Percentiles rank a stretch among this genome's conserved stretches.
Evolutionary conservation across 2,113 vertebrate genomes (phyloP).

Genomic region (Candoia aspera): DNA sequence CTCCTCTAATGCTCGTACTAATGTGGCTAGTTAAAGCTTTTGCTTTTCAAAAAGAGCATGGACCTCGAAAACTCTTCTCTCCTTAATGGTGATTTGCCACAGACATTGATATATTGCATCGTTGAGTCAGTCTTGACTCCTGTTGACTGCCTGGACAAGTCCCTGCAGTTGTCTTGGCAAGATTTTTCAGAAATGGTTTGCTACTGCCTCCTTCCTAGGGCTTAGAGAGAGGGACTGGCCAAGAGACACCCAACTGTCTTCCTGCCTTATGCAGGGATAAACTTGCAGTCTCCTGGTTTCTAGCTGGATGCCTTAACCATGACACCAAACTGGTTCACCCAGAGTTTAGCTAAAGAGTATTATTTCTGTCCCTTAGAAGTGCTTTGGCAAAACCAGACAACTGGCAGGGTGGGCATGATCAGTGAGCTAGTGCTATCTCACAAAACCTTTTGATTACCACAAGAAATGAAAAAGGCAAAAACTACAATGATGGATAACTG

Average conservation of each 20-base stretch:
- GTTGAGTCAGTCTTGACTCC: too few relatives aligned
- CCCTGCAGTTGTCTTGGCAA: too few relatives aligned
- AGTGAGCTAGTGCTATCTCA: not conserved
- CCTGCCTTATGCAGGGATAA: too few relatives aligned
- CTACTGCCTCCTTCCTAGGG: too few relatives aligned
- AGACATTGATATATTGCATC: too few relatives aligned
- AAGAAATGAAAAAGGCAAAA: not conserved
- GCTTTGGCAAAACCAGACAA: not conserved
- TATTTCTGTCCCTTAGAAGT: not conserved
- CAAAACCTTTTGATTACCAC: not conserved
- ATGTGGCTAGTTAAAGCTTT: not conserved
- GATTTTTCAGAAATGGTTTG: too few relatives aligned
- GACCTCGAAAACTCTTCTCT: not conserved
- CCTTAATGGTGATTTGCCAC: too few relatives aligned
- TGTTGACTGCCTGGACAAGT: too few relatives aligned
- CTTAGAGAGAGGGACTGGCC: too few relatives aligned
- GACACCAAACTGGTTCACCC: not conserved
- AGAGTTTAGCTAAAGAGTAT: not conserved
- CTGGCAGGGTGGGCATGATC: not conserved
- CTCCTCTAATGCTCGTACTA: not conserved
- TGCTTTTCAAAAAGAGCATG: not conserved
- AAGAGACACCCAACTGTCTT: too few relatives aligned
- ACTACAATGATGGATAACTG: not conserved
- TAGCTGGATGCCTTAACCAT: not conserved
- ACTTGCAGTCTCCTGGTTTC: not conserved